Base-by-base conservation (phyloP, 1,140 invertebrate genomes). In the Drosophila aff. region DNA sequence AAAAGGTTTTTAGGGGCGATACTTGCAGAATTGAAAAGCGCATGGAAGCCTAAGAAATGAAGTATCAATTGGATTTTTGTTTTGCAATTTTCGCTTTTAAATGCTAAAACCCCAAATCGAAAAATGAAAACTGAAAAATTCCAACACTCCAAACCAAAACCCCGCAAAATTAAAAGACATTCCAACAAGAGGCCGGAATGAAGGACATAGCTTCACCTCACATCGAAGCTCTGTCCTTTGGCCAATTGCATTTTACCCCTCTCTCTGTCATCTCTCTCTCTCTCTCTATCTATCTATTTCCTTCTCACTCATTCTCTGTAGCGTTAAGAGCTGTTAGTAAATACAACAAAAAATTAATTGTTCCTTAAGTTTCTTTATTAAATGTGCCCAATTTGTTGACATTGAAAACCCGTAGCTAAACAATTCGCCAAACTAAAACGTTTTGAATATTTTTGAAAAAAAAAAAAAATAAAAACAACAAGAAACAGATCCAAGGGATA, bases 81-180 rank as follows among this genome's bases (percentile, higher is more conserved):
- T 92, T 91, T 93, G 92, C 91, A 93, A 93, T 92, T 92, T 92
- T 92, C 85, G 92, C 89, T 91, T 82, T 87, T 79, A 81, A 90
- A 90, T 75, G 62, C 67, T 76, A 80, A 46, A 41, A 40, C 36
- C 69, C 46, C 26, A 75, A 89, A 81, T 81, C 71, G 13, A 68
- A 76, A 66, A 61, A 38, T n/a, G 3, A 74, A 76, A 66, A 61
- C 33, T n/a, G 3, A 74, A 53, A 79, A 43, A 81, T 33, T 36
- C 28, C 26, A 69, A 81, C 44, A 47, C 49, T 38, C 36, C 21
- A 44, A 65, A 44, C 13, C 15, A 3, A 23, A 23, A 33, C 23
- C 64, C 63, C 33, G 23, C 52, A 60, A 79, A 76, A 71, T 49
- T 44, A 7, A 21, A 7, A 21, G n/a, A 53, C 38, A 72, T 53